Evolutionary conservation across 2,797 vertebrate genomes (phyloP), one percentile per base, ranked within the genome.

Genomic region (Fistularia tabacaria): DNA sequence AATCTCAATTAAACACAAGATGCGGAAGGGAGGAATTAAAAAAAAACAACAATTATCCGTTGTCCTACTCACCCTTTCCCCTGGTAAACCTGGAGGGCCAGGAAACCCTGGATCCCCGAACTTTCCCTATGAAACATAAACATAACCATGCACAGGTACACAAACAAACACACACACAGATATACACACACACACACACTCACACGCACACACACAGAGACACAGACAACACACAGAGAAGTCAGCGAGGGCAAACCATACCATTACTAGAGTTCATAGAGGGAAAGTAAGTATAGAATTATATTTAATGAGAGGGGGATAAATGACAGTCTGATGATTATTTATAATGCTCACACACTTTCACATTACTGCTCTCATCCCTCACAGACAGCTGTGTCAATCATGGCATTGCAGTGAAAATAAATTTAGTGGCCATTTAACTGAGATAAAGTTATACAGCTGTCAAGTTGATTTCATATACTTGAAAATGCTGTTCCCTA

Each of bases 11-110:
- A 25, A 25, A 25, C 2, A 25, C 25, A 25, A 25, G 25, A 5
- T 25, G 25, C 25, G n/a, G n/a, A n/a, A n/a, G n/a, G n/a, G 25
- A 25, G 25, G 25, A 25, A 5, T 25, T 25, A 25, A 25, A 25
- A 25, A 25, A 25, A 25, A 25, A 25, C 2, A 25, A 25, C 25
- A 25, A 25, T 25, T 25, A 25, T 5, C 25, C 2, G 25, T 25
- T 25, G 25, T 25, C 51, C 7, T 41, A 61, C 85, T 80, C 67
- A 90, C 90, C 85, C 79, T 88, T 57, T 75, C 65, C 12, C 89
- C 88, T 38, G 71, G 62, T 12, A 67, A 51, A 61, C 88, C 90
- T 12, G 61, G 36, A 62, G 66, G 44, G 13, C 89, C 89, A 39
- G 51, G 14, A 11, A 12, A 10, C 38, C 88, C 88, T 47, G 62